Evolutionary conservation across 1,140 invertebrate genomes (phyloP).

Genomic region (Brachionus koreanus): DNA sequence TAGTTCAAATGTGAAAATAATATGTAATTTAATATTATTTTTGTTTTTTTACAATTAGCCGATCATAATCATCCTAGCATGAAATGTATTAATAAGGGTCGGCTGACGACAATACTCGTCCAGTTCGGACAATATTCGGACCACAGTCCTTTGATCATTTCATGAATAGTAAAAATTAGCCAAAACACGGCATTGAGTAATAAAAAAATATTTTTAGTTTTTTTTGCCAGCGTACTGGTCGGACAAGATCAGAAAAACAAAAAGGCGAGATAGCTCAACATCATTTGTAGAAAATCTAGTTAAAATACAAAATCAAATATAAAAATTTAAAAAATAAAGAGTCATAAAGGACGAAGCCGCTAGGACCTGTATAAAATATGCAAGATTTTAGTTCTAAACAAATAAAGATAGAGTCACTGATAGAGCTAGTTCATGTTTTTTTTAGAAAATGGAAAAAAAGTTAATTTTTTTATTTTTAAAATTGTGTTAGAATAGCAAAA

Average conservation of each 20-base stretch:
- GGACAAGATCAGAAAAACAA: too few species aligned
- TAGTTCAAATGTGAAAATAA: slow-evolving; percentile 17
- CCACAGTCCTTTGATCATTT: not conserved
- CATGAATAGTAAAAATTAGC: not conserved
- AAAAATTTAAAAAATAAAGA: too few species aligned
- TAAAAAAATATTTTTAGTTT: not conserved
- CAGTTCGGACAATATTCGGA: too few species aligned
- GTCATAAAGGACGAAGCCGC: too few species aligned
- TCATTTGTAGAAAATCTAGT: too few species aligned
- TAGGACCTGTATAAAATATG: too few species aligned
- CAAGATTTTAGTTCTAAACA: too few species aligned
- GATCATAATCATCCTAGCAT: slow-evolving; percentile 19
- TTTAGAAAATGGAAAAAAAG: too few species aligned
- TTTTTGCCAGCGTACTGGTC: too few species aligned
- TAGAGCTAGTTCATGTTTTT: too few species aligned
- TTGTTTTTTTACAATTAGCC: not conserved
- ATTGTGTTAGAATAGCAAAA: not conserved
- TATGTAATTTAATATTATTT: slow-evolving; percentile 33
- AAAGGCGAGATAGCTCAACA: too few species aligned
- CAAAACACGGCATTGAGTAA: not conserved
- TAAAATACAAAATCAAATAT: not conserved
- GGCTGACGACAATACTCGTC: not conserved
- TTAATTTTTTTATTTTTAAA: not conserved
- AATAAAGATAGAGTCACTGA: too few species aligned
- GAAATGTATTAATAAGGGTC: slow-evolving; percentile 10